A percentile compares a stretch with the other conserved stretches of the same genome.
Evolutionary conservation across 2,797 vertebrate genomes (phyloP).

Genomic region (Acipenser oxyrinchus): DNA sequence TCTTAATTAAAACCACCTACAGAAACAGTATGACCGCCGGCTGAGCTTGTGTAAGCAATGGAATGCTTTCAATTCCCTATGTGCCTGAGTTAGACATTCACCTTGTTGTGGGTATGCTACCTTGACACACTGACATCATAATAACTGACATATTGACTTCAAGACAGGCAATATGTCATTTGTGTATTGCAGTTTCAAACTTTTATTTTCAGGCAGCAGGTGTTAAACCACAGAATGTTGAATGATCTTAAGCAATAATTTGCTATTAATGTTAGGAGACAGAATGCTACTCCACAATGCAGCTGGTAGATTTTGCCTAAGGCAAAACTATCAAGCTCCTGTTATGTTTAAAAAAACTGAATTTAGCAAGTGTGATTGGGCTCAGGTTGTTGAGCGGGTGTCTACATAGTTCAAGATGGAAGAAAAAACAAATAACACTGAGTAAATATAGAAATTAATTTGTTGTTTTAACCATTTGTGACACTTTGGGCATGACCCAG

Average conservation of each 20-base stretch:
- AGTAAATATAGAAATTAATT: too few species aligned
- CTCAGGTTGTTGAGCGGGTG: too few species aligned
- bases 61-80: not conserved
- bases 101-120: not conserved
- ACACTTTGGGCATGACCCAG: too few species aligned
- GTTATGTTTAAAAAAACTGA: too few species aligned
- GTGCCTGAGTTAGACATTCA: not conserved
- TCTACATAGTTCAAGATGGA: too few species aligned
- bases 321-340: not conserved
- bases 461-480: too few species aligned
- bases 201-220: slow-evolving; percentile 30
- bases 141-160: not conserved
- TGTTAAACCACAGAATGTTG: slow-evolving; percentile 36
- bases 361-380: too few species aligned
- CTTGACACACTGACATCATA: too few species aligned
- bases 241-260: slow-evolving; percentile 16
- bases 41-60: not conserved
- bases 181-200: slow-evolving; percentile 36
- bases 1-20: too few species aligned
- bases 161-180: slow-evolving; percentile 21
- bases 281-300: slow-evolving; percentile 30
- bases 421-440: too few species aligned
- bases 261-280: slow-evolving; percentile 39
- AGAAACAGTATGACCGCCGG: not conserved
- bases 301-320: slow-evolving; percentile 1